Percentiles rank a stretch among this genome's conserved stretches.
These are phyloP conservation scores for Rallus crepitans DNA, from an alignment of 2,797 vertebrate genomes.

Conservation along the genomic window DNA sequence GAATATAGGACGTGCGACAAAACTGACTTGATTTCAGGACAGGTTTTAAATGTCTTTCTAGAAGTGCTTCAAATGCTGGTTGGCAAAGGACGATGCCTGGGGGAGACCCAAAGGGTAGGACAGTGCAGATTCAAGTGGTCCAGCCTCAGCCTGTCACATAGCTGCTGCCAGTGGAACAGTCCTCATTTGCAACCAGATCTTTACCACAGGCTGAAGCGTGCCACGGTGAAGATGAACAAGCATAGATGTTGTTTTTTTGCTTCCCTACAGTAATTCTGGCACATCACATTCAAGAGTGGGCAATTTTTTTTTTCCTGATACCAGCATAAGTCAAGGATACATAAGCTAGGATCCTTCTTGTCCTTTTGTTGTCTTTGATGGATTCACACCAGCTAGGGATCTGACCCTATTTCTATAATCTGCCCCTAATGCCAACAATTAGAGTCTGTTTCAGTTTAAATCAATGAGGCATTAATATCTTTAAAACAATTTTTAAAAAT, in stretches of 20 bases:
- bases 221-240: neutral
- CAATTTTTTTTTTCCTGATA: neutral
- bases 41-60: neutral
- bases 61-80: neutral
- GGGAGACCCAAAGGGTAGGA: neutral
- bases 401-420: slow-evolving; percentile 29
- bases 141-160: neutral
- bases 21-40: neutral
- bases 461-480: slow-evolving; percentile 41
- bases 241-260: neutral
- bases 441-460: slow-evolving; percentile 17
- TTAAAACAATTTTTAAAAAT: slow-evolving; percentile 20
- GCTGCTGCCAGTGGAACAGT: neutral
- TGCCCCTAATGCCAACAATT: neutral
- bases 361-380: neutral
- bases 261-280: neutral
- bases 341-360: neutral
- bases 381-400: slow-evolving; percentile 10
- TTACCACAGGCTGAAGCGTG: neutral
- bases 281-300: neutral
- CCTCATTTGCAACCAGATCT: neutral
- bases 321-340: neutral
- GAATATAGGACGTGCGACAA: neutral
- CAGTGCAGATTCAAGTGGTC: fast-evolving
- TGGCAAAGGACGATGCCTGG: neutral